phyloP scores from a whole-genome alignment of 2,888 invertebrate genomes.

The Frankliniella fusca region DNA sequence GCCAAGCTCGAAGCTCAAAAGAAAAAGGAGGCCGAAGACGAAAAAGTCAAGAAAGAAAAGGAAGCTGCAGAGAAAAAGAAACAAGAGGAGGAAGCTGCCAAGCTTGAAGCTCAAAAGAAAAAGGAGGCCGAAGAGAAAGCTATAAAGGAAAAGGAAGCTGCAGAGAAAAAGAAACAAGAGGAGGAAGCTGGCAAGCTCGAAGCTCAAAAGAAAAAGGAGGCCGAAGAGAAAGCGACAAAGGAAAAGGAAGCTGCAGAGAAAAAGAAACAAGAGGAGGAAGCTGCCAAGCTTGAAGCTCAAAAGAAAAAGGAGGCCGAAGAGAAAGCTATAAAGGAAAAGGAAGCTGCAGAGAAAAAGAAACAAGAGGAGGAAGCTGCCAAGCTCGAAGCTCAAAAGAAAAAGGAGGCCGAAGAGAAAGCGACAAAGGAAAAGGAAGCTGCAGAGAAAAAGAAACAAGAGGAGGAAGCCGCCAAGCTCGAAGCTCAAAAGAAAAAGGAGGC shows the following conservation, averaged over 20 bases:
- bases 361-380: constrained; percentile 27
- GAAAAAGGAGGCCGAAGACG: constrained; percentile 30
- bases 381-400: background rate
- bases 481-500: constrained; percentile 25
- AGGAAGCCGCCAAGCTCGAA: constrained; percentile 27
- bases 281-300: constrained; percentile 9
- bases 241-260: background rate
- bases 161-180: constrained; percentile 35
- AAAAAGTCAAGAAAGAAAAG: constrained; percentile 32
- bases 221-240: constrained; percentile 35
- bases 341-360: constrained; percentile 36
- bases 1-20: constrained; percentile 37
- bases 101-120: constrained; percentile 43
- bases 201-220: constrained; percentile 35
- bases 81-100: constrained; percentile 35
- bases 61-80: constrained; percentile 34
- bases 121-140: constrained; percentile 43
- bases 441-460: constrained; percentile 30
- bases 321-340: constrained; percentile 31
- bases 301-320: constrained; percentile 36
- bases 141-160: constrained; percentile 45
- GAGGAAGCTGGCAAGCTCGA: constrained; percentile 28
- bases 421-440: constrained; percentile 33
- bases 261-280: constrained; percentile 30
- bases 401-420: constrained; percentile 31